Base-by-base conservation (phyloP, 2,888 invertebrate genomes). In the Apodemia hepburni region DNA sequence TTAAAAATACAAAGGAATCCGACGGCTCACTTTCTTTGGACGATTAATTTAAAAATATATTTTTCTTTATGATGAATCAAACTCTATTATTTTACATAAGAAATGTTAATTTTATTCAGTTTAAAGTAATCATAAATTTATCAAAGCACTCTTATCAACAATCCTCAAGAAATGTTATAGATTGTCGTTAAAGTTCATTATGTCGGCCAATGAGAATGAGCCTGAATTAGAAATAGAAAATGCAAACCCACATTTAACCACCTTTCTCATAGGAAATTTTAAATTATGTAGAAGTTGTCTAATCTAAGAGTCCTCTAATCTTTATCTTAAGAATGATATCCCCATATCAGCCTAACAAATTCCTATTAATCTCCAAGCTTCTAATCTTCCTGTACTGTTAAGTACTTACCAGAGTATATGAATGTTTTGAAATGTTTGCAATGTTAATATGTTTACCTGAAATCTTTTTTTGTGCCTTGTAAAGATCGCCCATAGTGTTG, bases 381-480 rank as follows among this genome's bases (percentile, higher is more conserved):
- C 71, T 66, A 68, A 70, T 66, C 66, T 71, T 70, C 68, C 70
- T 71, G 72, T 71, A 71, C 69, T 68, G 65, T 69, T 70, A 61
- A 62, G 69, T 71, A 67, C 65, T 61, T 67, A 68, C 66, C 64
- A 70, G 66, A 71, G 71, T 73, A 70, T 73, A 73, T 71, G 66
- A 62, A 66, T 70, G 69, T 70, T 70, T 70, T 68, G 62, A 60
- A 71, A 64, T 67, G 68, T 71, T 70, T 67, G 68, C 70, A 66
- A 65, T 67, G 17, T 61, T 69, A 64, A 68, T 70, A 73, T 67
- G 70, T 72, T 73, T 73, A 73, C 74, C 75, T 75, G 69, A 73
- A 73, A 69, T 79, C 73, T 87, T 88, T 73, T 83, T 82, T 88
- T 83, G 89, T 90, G 89, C 89, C 89, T 89, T 90, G 79, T 81